These are phyloP conservation scores for Fulica atra DNA, from an alignment of 2,113 vertebrate species.

Conservation along the genomic window DNA sequence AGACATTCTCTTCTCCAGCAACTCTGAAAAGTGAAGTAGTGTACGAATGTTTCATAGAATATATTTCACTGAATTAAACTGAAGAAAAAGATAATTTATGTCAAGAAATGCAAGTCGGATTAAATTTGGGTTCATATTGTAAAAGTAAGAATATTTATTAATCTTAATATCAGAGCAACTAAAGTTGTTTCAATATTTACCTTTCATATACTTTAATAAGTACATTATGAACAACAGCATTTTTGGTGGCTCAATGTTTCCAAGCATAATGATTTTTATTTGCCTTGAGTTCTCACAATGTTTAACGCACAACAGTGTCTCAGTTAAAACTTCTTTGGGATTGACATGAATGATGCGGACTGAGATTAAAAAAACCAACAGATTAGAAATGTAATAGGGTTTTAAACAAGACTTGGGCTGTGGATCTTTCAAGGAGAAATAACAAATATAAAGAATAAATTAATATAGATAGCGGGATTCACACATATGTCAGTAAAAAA, in stretches of 20 bases:
- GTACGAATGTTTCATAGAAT: not conserved
- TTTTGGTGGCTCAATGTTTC: not conserved
- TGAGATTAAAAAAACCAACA: not conserved
- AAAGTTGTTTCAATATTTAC: not conserved
- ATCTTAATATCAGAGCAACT: not conserved
- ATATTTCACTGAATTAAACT: not conserved
- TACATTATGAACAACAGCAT: not conserved
- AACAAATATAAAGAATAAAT: not conserved
- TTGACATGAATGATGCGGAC: not conserved
- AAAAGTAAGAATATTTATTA: not conserved
- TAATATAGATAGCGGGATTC: not conserved
- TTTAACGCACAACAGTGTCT: not conserved
- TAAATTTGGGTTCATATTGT: not conserved
- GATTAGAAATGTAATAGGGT: not conserved
- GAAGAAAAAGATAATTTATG: not conserved
- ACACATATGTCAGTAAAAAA: not conserved
- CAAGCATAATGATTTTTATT: not conserved
- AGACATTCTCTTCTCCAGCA: not conserved
- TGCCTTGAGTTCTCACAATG: not conserved
- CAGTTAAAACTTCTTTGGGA: not conserved
- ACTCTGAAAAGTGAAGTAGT: not conserved
- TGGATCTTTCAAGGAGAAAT: not conserved
- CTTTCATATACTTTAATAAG: not conserved
- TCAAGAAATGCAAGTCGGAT: not conserved
- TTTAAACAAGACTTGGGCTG: not conserved